phyloP scores from a whole-genome alignment of 1,140 invertebrate genomes.

The Vanessa tameamea region DNA sequence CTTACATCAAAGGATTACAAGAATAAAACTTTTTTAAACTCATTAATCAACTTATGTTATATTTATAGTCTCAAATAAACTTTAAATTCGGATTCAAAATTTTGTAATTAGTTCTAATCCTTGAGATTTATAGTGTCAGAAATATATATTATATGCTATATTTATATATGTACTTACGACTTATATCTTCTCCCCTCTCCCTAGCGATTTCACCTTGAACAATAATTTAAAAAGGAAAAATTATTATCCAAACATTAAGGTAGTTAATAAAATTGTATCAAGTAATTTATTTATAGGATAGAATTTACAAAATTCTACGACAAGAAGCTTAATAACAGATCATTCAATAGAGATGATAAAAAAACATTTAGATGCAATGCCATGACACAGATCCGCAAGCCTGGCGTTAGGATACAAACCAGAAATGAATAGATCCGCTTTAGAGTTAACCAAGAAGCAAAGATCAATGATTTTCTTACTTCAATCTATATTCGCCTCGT shows the following conservation, averaged over 20 bases:
- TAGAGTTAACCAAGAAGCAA: slow-evolving; percentile 80
- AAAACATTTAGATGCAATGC: slow-evolving; percentile 63
- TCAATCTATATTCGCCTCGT: slow-evolving; percentile 19
- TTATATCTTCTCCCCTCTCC: slow-evolving; percentile 83
- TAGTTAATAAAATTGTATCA: slow-evolving; percentile 14
- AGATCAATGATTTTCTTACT: slow-evolving; percentile 56
- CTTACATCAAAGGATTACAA: too few relatives aligned
- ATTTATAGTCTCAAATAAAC: too few relatives aligned
- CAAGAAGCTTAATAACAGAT: slow-evolving; percentile 60
- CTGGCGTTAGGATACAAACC: slow-evolving; percentile 63
- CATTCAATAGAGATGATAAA: slow-evolving; percentile 60
- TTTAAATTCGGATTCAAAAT: too few relatives aligned
- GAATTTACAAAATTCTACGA: slow-evolving; percentile 56
- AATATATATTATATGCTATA: neutral
- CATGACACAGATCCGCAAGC: slow-evolving; percentile 63
- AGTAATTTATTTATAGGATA: slow-evolving; percentile 14
- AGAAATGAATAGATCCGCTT: slow-evolving; percentile 72
- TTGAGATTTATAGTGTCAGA: too few relatives aligned
- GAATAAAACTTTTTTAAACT: too few relatives aligned
- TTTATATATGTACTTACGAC: slow-evolving; percentile 78
- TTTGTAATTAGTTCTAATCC: too few relatives aligned
- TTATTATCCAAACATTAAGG: slow-evolving; percentile 17
- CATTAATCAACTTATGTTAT: too few relatives aligned
- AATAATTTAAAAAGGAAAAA: slow-evolving; percentile 45
- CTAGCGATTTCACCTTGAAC: slow-evolving; percentile 83